Conservation (phyloP, 64 coral and sea anemone genomes). For the Dendrophyllia cribrosa region DNA sequence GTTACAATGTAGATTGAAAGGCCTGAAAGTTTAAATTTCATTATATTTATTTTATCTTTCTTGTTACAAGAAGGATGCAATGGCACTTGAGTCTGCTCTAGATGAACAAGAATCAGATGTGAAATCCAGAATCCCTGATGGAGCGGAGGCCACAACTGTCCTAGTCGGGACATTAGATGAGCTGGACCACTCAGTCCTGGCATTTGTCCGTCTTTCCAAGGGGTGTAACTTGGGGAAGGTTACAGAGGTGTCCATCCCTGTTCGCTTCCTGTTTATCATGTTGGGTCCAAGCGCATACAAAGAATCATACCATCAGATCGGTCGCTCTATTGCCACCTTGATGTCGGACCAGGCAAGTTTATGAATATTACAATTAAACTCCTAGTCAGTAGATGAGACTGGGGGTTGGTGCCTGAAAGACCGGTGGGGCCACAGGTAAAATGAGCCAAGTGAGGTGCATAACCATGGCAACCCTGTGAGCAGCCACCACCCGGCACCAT, state of each 20-base stretch:
- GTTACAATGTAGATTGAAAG: too few species aligned
- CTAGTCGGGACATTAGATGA: constrained; percentile 92
- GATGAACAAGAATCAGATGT: constrained; percentile 82
- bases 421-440: too few species aligned
- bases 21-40: background rate
- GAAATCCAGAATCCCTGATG: constrained; percentile 71
- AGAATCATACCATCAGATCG: constrained; percentile 85
- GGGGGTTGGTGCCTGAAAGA: too few species aligned
- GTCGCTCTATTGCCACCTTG: constrained; percentile 83
- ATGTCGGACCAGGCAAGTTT: constrained; percentile 85
- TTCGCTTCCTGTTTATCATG: constrained; percentile 81
- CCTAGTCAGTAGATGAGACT: too few species aligned
- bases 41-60: background rate
- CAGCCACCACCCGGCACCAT: too few species aligned
- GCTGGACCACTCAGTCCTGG: constrained; percentile 73
- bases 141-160: constrained; percentile 84
- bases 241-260: constrained; percentile 83
- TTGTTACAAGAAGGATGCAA: background rate
- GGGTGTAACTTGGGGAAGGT: constrained; percentile 64
- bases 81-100: background rate
- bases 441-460: too few species aligned
- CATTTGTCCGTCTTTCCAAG: constrained; percentile 85
- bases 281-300: constrained; percentile 73
- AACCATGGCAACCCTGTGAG: too few species aligned
- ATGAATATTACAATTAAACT: background rate